These are phyloP conservation scores for Galagoides demidoff DNA, from an alignment of 2,797 vertebrate genomes.

Conservation along the genomic window DNA sequence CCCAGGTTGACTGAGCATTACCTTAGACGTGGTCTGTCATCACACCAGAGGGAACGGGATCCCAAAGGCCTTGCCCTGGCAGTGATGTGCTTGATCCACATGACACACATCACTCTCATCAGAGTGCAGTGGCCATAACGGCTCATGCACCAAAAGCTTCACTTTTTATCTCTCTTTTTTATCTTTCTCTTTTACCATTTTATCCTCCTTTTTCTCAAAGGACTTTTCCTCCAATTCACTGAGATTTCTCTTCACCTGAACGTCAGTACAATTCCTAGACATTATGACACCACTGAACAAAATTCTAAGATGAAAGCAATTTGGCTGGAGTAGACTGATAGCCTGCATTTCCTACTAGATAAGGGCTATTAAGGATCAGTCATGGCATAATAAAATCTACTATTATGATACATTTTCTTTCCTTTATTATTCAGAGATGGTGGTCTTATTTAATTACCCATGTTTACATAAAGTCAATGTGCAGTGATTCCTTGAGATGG, in stretches of 20 bases:
- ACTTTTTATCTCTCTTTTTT: accelerated
- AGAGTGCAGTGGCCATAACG: neutral
- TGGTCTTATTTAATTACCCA: conserved; percentile 80
- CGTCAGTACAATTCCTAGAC: conserved; percentile 48
- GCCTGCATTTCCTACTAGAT: conserved; percentile 67
- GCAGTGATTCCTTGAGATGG: neutral
- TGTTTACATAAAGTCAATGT: conserved; percentile 26
- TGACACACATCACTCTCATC: neutral
- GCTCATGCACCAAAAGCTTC: neutral
- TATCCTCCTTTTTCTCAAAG: conserved; percentile 35
- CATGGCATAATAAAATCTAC: conserved; percentile 68
- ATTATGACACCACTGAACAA: neutral
- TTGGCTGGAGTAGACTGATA: conserved; percentile 61
- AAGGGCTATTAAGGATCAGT: conserved; percentile 67
- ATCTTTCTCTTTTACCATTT: neutral
- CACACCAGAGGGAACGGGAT: neutral
- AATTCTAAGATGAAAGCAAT: conserved; percentile 50
- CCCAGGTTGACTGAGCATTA: no score
- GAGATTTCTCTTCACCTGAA: neutral
- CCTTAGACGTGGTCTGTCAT: neutral
- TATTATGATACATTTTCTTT: conserved; percentile 75
- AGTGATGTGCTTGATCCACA: neutral
- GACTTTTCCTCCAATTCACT: neutral
- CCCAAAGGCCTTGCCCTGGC: neutral
- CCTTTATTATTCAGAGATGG: conserved; percentile 78